Evolutionary conservation across 1,140 invertebrate genomes (phyloP), one percentile per base, ranked within the genome.

Genomic region (Metopolophium dirhodum): DNA sequence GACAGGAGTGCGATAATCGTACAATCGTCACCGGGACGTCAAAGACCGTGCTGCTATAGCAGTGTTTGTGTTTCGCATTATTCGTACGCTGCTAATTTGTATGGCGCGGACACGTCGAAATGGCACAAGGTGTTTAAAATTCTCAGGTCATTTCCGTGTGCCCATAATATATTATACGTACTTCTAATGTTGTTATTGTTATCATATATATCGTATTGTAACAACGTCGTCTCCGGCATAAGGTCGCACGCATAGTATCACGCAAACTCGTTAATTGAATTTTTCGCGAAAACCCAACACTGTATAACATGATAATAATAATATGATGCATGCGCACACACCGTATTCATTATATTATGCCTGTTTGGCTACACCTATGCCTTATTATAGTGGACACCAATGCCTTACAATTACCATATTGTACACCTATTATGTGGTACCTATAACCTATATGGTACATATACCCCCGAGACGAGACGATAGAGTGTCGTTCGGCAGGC

Each of bases 131-230:
- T 61, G 37, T 61, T 90, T 61, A 61, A 90, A 61, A 61, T 61
- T 61, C 54, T 30, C 51, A 54, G 35, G 88, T 90, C 88, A 61
- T 90, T 90, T 90, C 88, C 88, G 88, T 11, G 51, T 90, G 41
- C 26, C 41, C 41, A 0, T 77, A 77, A 77, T 77, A n/a, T 77
- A n/a, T 77, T n/a, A 77, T 77, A 35, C n/a, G n/a, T n/a, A 35
- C 61, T n/a, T 14, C 61, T 77, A 77, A 77, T 77, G n/a, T 77
- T 77, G 61, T 77, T 77, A 77, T 83, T 83, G 37, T 83, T 37
- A 83, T 41, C 41, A 83, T 83, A 41, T 83, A 83, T 83, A 83
- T 83, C 20, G 82, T 83, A 83, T 37, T 83, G 8, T 83, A 41
- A 41, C 35, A 22, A 83, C 9, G 45, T 41, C 82, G 23, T 41